Conservation (phyloP, 2,888 invertebrate genomes). For the Tenodera sinensis region DNA sequence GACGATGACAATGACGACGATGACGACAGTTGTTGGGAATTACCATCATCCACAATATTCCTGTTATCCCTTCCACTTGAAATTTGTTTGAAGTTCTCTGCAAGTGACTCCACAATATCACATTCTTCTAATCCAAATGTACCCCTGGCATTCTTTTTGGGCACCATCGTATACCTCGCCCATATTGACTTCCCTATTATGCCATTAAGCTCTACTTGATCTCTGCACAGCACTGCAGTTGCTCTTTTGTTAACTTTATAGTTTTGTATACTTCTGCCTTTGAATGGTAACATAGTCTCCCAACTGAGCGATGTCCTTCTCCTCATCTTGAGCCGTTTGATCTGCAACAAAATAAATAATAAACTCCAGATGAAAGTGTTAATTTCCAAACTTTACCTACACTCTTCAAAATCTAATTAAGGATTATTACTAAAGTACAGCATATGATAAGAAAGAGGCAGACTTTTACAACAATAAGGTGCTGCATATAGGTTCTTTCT, state of each 20-base stretch:
- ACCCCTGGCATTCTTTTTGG: slow-evolving; percentile 53
- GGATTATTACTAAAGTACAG: too few relatives aligned
- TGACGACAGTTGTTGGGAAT: slow-evolving; percentile 81
- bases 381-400: too few relatives aligned
- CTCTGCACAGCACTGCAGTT: slow-evolving; percentile 63
- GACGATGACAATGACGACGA: too few relatives aligned
- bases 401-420: too few relatives aligned
- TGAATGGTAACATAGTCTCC: slow-evolving; percentile 75
- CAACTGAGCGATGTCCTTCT: slow-evolving; percentile 51
- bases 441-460: too few relatives aligned
- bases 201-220: slow-evolving; percentile 62
- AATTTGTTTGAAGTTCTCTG: slow-evolving; percentile 59
- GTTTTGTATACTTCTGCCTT: slow-evolving; percentile 71
- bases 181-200: slow-evolving; percentile 67
- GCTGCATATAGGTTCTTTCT: too few relatives aligned
- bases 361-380: too few relatives aligned
- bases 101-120: slow-evolving; percentile 49
- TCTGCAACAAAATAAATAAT: not conserved
- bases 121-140: slow-evolving; percentile 54
- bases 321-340: not conserved
- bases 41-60: slow-evolving; percentile 71
- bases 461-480: too few relatives aligned
- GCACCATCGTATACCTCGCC: slow-evolving; percentile 72
- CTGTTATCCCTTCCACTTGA: slow-evolving; percentile 78
- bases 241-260: slow-evolving; percentile 66